phyloP scores from a whole-genome alignment of 2,797 vertebrate genomes.

The Anomalospiza imberbis region DNA sequence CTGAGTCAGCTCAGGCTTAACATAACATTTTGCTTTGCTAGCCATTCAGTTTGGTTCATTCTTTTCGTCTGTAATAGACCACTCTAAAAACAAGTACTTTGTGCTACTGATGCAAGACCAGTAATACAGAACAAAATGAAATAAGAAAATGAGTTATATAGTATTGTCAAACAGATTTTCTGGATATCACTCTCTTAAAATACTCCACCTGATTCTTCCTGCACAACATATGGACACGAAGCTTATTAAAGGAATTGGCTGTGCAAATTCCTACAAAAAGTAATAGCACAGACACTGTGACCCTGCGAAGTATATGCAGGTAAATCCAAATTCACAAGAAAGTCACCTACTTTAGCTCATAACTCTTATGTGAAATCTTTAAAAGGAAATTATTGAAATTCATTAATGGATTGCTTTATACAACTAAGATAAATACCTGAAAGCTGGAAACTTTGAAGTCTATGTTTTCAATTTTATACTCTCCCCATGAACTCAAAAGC shows the following conservation, averaged over 20 bases:
- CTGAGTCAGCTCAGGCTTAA: not conserved
- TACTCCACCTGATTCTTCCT: not conserved
- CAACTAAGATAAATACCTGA: not conserved
- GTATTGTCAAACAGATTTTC: not conserved
- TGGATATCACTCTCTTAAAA: not conserved
- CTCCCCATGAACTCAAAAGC: not conserved
- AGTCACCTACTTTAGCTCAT: not conserved
- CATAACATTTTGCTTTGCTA: not conserved
- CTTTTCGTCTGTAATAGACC: not conserved
- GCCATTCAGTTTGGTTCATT: not conserved
- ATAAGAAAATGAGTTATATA: not conserved
- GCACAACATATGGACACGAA: not conserved
- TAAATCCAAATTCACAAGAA: not conserved
- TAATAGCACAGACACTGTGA: not conserved
- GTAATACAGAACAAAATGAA: not conserved
- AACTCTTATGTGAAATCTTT: not conserved
- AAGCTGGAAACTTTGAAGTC: not conserved
- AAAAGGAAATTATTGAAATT: not conserved
- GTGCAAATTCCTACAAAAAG: not conserved
- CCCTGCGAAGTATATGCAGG: not conserved
- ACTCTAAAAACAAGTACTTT: not conserved
- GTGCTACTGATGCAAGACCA: not conserved
- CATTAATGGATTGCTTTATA: not conserved
- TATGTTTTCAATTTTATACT: not conserved
- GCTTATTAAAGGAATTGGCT: not conserved